Percentiles rank a stretch among this genome's conserved stretches.
phyloP scores from a whole-genome alignment of 2,113 vertebrate genomes.

The Epinephelus fuscoguttatus region DNA sequence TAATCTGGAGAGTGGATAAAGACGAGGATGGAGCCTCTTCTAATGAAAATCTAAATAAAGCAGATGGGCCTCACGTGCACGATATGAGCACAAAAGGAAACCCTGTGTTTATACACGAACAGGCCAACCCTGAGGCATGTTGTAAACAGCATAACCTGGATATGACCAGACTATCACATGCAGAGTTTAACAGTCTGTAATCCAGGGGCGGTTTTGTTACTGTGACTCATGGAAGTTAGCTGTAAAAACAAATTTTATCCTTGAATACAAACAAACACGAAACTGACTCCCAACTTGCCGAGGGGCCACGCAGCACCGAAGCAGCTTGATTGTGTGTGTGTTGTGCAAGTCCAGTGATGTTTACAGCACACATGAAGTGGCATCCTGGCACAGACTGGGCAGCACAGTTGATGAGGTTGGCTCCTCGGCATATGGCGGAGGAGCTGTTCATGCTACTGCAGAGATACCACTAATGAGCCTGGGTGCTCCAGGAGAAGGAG shows the following conservation, averaged over 20 bases:
- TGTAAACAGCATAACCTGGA: slow-evolving; percentile 9
- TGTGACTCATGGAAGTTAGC: slow-evolving; percentile 40
- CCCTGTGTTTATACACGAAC: slow-evolving; percentile 1
- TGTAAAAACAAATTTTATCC: slow-evolving; percentile 26
- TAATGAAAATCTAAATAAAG: slow-evolving; percentile 61
- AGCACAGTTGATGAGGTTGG: slow-evolving; percentile 74
- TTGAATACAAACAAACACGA: slow-evolving; percentile 51
- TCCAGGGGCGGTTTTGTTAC: slow-evolving; percentile 10
- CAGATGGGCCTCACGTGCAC: slow-evolving; percentile 42
- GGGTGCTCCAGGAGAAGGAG: slow-evolving; percentile 70
- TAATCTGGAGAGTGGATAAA: slow-evolving; percentile 72
- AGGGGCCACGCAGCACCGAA: slow-evolving; percentile 27
- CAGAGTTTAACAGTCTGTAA: neutral
- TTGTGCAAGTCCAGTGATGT: slow-evolving; percentile 65
- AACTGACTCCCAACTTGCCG: slow-evolving; percentile 27
- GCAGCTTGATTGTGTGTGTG: slow-evolving; percentile 57
- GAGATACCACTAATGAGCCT: slow-evolving; percentile 79
- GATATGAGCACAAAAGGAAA: slow-evolving; percentile 31
- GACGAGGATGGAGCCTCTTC: slow-evolving; percentile 33
- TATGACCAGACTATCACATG: neutral
- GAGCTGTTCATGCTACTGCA: slow-evolving; percentile 79
- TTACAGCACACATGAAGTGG: slow-evolving; percentile 75
- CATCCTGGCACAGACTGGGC: slow-evolving; percentile 73
- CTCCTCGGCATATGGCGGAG: slow-evolving; percentile 78
- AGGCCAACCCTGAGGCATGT: slow-evolving; percentile 4